Conservation (phyloP, 92 coral and sea anemone species). For the Galaxea fascicularis region DNA sequence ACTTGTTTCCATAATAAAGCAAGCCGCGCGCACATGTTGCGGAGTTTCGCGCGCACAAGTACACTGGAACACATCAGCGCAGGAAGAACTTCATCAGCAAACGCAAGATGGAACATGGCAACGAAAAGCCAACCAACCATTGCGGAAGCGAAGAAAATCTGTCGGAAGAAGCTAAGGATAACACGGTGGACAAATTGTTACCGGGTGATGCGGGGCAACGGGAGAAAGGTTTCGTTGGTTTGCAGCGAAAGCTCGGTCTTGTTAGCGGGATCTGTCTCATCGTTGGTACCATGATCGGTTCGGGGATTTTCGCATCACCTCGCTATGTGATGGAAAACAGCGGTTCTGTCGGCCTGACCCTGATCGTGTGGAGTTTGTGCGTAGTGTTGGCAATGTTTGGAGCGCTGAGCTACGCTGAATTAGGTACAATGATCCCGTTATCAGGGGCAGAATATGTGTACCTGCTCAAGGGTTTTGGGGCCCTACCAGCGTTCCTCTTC, state of each 20-base stretch:
- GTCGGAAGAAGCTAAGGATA: conserved; percentile 53
- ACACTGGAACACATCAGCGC: no score
- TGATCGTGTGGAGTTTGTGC: conserved; percentile 92
- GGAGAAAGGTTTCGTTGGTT: conserved; percentile 46
- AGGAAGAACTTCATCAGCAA: not conserved
- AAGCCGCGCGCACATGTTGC: not conserved
- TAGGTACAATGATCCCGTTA: conserved; percentile 91
- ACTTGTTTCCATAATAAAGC: not conserved
- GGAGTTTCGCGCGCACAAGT: not conserved
- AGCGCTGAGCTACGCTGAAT: conserved; percentile 90
- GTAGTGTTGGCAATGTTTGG: conserved; percentile 89
- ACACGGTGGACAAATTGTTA: conserved; percentile 68
- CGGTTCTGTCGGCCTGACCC: conserved; percentile 94
- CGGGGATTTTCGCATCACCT: conserved; percentile 98
- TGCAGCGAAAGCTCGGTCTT: conserved; percentile 89
- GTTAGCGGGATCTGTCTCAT: conserved; percentile 88
- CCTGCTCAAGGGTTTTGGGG: conserved; percentile 83
- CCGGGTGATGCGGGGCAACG: not conserved
- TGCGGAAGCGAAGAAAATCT: conserved; percentile 29
- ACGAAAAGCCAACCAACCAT: conserved; percentile 13
- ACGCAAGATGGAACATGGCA: conserved; percentile 21
- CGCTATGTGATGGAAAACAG: conserved; percentile 88
- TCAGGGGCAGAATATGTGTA: conserved; percentile 94
- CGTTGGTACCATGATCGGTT: conserved; percentile 96
- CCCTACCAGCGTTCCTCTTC: conserved; percentile 83